phyloP scores from a whole-genome alignment of 2,888 invertebrate species.

The Athetis lepigone region DNA sequence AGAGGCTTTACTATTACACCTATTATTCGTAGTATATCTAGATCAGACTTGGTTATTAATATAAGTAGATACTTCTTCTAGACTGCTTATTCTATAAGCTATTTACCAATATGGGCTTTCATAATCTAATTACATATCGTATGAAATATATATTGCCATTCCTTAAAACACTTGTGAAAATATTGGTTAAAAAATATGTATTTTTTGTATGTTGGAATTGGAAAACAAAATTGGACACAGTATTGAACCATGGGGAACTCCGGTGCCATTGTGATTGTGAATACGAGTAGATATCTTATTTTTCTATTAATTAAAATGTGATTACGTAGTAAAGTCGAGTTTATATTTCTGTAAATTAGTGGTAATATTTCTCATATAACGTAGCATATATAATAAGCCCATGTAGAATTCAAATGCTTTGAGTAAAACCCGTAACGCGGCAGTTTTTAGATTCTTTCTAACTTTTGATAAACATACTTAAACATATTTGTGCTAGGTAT shows the following conservation, averaged over 20 bases:
- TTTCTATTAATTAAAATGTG: not conserved
- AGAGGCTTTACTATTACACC: too few species aligned
- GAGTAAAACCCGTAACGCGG: not conserved
- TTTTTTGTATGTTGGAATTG: not conserved
- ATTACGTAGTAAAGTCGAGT: not conserved
- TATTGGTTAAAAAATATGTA: not conserved
- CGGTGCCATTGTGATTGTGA: not conserved
- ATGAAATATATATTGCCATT: not conserved
- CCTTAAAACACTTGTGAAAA: not conserved
- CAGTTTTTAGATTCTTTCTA: not conserved
- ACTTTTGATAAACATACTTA: not conserved
- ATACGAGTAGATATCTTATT: not conserved
- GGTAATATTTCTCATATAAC: not conserved
- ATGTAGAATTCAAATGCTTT: constrained; percentile 5
- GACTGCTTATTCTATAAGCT: not conserved
- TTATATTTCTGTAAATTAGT: not conserved
- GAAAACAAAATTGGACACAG: constrained; percentile 1
- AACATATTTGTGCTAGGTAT: not conserved
- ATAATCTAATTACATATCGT: not conserved
- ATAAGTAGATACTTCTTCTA: not conserved
- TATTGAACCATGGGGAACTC: constrained; percentile 21
- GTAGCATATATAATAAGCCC: too few species aligned
- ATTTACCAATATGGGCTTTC: not conserved
- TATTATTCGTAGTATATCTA: too few species aligned
- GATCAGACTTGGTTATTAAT: constrained; percentile 5